Conservation (phyloP, 2,113 vertebrate species). For the Lutjanus erythropterus region DNA sequence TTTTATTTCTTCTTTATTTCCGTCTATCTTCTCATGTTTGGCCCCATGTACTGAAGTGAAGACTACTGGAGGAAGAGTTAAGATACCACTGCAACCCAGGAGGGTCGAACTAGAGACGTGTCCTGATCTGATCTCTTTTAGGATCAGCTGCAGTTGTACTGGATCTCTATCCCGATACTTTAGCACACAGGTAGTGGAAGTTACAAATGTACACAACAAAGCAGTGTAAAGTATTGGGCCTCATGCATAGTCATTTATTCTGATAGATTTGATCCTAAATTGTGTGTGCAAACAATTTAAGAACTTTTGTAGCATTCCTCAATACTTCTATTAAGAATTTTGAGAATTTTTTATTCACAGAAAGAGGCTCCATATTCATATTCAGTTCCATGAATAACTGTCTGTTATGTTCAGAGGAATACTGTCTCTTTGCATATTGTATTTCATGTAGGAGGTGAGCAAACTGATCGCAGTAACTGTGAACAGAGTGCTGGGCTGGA, state of each 20-base stretch:
- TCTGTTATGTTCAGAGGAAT: not conserved
- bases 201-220: not conserved
- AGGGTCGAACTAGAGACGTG: slow-evolving; percentile 1
- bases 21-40: not conserved
- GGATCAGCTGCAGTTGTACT: slow-evolving; percentile 93
- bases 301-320: no score
- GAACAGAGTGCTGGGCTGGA: slow-evolving; percentile 89
- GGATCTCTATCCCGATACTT: slow-evolving; percentile 85
- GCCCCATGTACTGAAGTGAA: slow-evolving; percentile 13
- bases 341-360: no score
- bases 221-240: no score
- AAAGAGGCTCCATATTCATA: no score
- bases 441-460: slow-evolving; percentile 86
- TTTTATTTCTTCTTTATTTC: not conserved
- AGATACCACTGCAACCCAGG: not conserved
- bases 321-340: no score
- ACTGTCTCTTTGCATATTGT: not conserved
- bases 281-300: no score
- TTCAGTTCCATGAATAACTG: not conserved
- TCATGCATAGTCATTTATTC: no score
- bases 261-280: no score
- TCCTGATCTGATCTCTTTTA: slow-evolving; percentile 77
- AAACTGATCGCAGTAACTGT: slow-evolving; percentile 86
- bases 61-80: not conserved
- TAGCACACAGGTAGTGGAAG: slow-evolving; percentile 85